Evolutionary conservation across 2,888 invertebrate species (phyloP).

Genomic region (Heliconius charithonia): DNA sequence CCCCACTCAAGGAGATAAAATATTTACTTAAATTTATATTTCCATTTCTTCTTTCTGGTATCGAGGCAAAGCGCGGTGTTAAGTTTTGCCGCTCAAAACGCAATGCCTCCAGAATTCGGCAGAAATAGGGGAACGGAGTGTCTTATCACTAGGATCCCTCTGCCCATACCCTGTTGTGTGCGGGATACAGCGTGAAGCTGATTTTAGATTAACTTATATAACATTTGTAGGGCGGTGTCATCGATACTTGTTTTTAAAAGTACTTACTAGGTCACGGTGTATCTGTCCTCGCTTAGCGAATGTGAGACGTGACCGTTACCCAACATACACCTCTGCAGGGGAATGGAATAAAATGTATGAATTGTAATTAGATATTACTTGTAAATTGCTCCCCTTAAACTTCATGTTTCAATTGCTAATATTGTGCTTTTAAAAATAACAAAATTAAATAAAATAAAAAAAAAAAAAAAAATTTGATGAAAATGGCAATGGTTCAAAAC

Average conservation of each 20-base stretch:
- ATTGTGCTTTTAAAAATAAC: background rate
- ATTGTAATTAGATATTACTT: background rate
- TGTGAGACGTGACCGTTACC: background rate
- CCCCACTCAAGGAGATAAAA: too few species aligned
- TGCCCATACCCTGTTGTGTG: too few species aligned
- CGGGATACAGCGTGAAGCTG: too few species aligned
- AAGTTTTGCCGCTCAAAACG: too few species aligned
- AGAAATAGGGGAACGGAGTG: too few species aligned
- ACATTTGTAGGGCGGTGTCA: background rate
- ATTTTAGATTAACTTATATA: background rate
- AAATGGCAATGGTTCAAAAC: conserved; percentile 40
- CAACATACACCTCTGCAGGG: background rate
- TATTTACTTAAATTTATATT: too few species aligned
- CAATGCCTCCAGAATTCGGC: too few species aligned
- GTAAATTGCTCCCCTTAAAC: background rate
- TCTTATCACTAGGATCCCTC: too few species aligned
- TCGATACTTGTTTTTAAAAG: background rate
- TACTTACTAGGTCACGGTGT: background rate
- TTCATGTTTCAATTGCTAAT: background rate
- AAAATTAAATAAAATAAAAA: background rate
- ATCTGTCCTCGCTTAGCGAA: background rate
- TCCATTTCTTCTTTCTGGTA: too few species aligned
- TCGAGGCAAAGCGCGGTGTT: too few species aligned
- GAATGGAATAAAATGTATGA: background rate
- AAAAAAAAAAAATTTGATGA: conserved; percentile 17